Conservation (phyloP, 1,140 invertebrate species). For the Aphaenogaster floridana region DNA sequence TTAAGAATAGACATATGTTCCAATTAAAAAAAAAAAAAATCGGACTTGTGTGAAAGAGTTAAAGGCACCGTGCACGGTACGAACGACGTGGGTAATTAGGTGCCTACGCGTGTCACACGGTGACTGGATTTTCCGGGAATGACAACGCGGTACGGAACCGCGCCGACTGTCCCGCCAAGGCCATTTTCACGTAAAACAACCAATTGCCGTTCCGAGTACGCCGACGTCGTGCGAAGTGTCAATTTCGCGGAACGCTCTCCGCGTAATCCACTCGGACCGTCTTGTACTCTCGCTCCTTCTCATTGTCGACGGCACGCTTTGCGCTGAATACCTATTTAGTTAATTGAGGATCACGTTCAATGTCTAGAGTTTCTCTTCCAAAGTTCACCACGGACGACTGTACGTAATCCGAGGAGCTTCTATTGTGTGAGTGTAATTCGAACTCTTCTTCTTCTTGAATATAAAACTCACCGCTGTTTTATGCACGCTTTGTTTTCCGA, state of each 20-base stretch:
- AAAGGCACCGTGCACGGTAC: neutral
- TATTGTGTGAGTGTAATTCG: neutral
- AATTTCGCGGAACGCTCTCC: slow-evolving; percentile 53
- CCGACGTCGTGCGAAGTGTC: neutral
- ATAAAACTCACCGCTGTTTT: neutral
- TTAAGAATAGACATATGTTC: too few species aligned
- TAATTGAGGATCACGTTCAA: neutral
- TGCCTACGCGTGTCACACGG: slow-evolving; percentile 20
- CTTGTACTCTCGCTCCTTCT: neutral
- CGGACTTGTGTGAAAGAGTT: too few species aligned
- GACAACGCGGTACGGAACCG: slow-evolving; percentile 17
- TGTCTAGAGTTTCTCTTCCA: slow-evolving; percentile 6
- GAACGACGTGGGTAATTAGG: neutral
- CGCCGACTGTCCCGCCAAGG: slow-evolving; percentile 9
- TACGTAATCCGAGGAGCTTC: neutral
- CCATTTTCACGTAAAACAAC: slow-evolving; percentile 3
- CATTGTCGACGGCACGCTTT: neutral
- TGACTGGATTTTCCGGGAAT: slow-evolving; percentile 64
- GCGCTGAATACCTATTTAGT: neutral
- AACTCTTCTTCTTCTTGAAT: slow-evolving; percentile 11
- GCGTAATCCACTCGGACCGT: neutral
- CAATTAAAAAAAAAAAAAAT: too few species aligned
- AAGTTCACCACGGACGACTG: neutral
- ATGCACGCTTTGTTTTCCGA: neutral
- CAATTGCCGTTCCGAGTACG: slow-evolving; percentile 14